Evolutionary conservation across 2,888 invertebrate species (phyloP).

Genomic region (Eupeodes latifasciatus): DNA sequence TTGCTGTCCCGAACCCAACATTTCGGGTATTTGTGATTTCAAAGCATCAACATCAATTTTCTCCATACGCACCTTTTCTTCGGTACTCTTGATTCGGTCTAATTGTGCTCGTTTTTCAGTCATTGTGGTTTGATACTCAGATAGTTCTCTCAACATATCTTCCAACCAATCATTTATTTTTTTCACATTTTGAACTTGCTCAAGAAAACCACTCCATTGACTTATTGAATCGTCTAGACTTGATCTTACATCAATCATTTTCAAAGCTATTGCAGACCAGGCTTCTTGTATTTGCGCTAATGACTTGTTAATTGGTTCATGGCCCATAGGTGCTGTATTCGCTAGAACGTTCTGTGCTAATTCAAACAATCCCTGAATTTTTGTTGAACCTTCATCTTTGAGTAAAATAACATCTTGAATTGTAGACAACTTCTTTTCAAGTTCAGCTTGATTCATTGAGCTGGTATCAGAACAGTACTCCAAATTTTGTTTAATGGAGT

Average conservation of each 20-base stretch:
- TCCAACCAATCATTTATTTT: slow-evolving; percentile 93
- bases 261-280: slow-evolving; percentile 94
- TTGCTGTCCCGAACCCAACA: slow-evolving; percentile 93
- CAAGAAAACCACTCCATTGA: slow-evolving; percentile 95
- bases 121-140: slow-evolving; percentile 91
- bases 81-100: slow-evolving; percentile 92
- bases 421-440: slow-evolving; percentile 92
- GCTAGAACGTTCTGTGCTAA: slow-evolving; percentile 95
- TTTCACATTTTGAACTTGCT: slow-evolving; percentile 93
- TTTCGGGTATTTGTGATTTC: slow-evolving; percentile 93
- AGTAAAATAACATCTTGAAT: slow-evolving; percentile 94
- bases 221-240: slow-evolving; percentile 94
- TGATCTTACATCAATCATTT: slow-evolving; percentile 95
- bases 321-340: slow-evolving; percentile 95
- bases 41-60: slow-evolving; percentile 94
- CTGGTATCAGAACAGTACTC: slow-evolving; percentile 93
- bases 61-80: slow-evolving; percentile 95
- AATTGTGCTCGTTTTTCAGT: slow-evolving; percentile 94
- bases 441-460: slow-evolving; percentile 92
- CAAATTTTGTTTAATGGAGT: slow-evolving; percentile 92
- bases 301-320: slow-evolving; percentile 93
- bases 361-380: slow-evolving; percentile 95
- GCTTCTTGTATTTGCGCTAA: slow-evolving; percentile 93
- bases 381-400: slow-evolving; percentile 96
- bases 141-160: slow-evolving; percentile 89